These are phyloP conservation scores for Falco berigora DNA, from an alignment of 2,797 vertebrate species.

Conservation along the genomic window DNA sequence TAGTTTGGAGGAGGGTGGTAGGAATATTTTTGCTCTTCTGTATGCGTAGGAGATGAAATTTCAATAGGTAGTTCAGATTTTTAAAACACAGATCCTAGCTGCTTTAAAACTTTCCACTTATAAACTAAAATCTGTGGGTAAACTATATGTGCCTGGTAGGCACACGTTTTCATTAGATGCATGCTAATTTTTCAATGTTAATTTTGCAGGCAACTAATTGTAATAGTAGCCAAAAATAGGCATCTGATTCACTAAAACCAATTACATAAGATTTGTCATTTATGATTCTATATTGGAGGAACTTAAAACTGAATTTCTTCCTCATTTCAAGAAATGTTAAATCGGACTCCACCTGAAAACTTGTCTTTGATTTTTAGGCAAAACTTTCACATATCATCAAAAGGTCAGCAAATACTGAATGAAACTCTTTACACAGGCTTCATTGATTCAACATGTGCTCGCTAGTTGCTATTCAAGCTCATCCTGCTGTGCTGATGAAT, in stretches of 20 bases:
- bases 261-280: background rate
- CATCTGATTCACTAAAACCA: background rate
- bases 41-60: background rate
- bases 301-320: background rate
- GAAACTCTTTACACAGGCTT: background rate
- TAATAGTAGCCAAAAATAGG: background rate
- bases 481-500: conserved; percentile 4
- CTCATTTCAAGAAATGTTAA: background rate
- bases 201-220: background rate
- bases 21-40: background rate
- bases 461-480: background rate
- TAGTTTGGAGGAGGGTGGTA: background rate
- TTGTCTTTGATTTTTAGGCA: background rate
- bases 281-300: background rate
- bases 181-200: background rate
- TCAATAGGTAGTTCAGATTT: background rate
- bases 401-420: background rate
- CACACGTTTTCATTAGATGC: background rate
- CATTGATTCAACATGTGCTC: background rate
- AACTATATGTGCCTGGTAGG: background rate
- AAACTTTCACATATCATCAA: background rate
- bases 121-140: background rate
- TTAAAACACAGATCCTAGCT: background rate
- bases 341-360: background rate
- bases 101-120: background rate